Base-by-base conservation (phyloP, 2,113 vertebrate species). In the Silurus asotus region DNA sequence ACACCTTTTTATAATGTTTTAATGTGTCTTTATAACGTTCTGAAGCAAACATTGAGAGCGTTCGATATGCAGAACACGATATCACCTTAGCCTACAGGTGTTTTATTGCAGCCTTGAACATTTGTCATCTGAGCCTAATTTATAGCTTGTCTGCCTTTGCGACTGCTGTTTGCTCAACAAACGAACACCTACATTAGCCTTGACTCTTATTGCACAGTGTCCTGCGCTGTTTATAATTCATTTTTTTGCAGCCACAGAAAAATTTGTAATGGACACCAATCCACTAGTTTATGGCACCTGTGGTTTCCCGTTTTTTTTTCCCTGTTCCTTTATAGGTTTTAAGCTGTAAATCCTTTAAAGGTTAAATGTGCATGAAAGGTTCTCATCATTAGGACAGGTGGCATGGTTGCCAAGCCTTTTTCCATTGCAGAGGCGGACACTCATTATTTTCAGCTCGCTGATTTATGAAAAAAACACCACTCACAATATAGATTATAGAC, bases 51-150 rank as follows among this genome's bases (percentile, higher is more conserved):
- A 25, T 45, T 56, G 17, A 70, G 45, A 51, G 23, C 28, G 45
- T 49, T 72, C 55, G 14, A 8, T 2, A n/a, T 48, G 9, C 15
- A 51, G 62, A 61, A 82, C 69, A 28, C 59, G 19, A 84, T 70
- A 59, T 76, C 80, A 77, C 70, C 25, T 59, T 4, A 23, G 51
- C 6, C 25, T 76, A 25, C 81, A 77, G 80, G 86, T 83, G 86
- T 83, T 87, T 83, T 83, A 87, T 82, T 55, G 59, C 64, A 75
- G 75, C 86, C 76, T 83, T 85, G 84, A 62, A 80, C 64, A 8
- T 87, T 85, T 89, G 88, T 89, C 88, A 84, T 87, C 88, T 83
- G 53, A 85, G 62, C 61, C 69, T 86, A 85, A 89, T 89, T 86
- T 87, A 83, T 79, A 75, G 81, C 62, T 51, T 4, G 5, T 49